Evolutionary conservation across 2,113 vertebrate genomes (phyloP), one percentile per base, ranked within the genome.

Genomic region (Elephantulus edwardii): DNA sequence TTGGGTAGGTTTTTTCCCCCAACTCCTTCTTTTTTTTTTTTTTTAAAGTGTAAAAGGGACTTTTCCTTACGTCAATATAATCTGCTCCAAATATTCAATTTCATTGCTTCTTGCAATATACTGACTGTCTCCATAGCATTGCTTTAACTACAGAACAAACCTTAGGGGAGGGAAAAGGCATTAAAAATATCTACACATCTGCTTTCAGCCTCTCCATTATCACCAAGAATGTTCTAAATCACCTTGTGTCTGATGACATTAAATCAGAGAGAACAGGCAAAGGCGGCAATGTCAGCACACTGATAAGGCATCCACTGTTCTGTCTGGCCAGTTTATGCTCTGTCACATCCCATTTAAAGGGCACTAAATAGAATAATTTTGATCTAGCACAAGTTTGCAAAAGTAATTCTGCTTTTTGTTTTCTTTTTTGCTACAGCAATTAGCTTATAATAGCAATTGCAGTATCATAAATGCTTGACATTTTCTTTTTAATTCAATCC

Each of bases 201-300:
- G 82, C 48, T 95, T 79, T 40, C 78, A 75, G 33, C 24, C 28
- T 96, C 89, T 95, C 56, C 82, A 88, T 97, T 96, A 97, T 96
- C 96, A 91, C 91, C 28, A 62, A 28, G 16, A 52, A 26, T 94
- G 78, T 81, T 96, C 54, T 95, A 97, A 97, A 96, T 97, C 95
- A 96, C 78, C 70, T 91, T 88, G 76, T 22, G 38, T 87, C 68
- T 95, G 93, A 96, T 94, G 93, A 83, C 83, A 93, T 96, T 96
- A 96, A 95, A 60, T 97, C 94, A 92, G 83, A 78, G 78, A 87
- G 17, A 85, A 60, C 12, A 96, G 92, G 91, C 88, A 92, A 82
- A 91, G 94, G 91, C 94, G 75, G 64, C 52, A 75, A 70, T 92
- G 83, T 64, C 85, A 86, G 88, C 94, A 16, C 0, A 22, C 79